Conservation (phyloP, 2,797 vertebrate genomes). For the Florisuga fusca region DNA sequence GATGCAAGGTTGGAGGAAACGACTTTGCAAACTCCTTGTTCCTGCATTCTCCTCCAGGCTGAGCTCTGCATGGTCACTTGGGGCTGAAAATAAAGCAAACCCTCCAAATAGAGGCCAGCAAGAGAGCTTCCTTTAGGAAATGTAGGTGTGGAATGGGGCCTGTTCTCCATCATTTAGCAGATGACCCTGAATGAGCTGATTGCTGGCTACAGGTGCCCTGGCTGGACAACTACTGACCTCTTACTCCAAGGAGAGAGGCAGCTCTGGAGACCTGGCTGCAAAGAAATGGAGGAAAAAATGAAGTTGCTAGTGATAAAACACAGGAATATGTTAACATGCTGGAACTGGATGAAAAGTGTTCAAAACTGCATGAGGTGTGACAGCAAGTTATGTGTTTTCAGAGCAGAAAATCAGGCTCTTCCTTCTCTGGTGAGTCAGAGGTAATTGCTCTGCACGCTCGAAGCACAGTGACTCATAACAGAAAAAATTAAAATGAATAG, state of each 20-base stretch:
- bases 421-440: slow-evolving; percentile 5
- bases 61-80: neutral
- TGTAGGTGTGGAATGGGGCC: slow-evolving; percentile 50
- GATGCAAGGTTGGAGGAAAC: slow-evolving; percentile 12
- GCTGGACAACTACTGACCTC: neutral
- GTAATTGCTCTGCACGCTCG: neutral
- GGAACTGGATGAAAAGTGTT: fast-evolving
- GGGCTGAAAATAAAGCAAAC: slow-evolving; percentile 46
- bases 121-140: slow-evolving; percentile 51
- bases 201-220: neutral
- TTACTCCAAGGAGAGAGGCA: neutral
- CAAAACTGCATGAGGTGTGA: neutral
- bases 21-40: slow-evolving; percentile 36
- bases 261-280: fast-evolving
- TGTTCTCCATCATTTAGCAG: neutral
- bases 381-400: neutral
- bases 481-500: neutral
- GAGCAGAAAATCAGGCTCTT: slow-evolving; percentile 20
- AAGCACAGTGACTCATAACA: neutral
- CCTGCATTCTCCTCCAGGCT: slow-evolving; percentile 36
- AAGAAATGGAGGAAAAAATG: neutral
- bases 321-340: neutral
- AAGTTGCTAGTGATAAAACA: neutral
- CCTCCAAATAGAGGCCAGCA: neutral
- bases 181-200: neutral